phyloP scores from a whole-genome alignment of 2,113 vertebrate genomes.

The Mustela lutreola region DNA sequence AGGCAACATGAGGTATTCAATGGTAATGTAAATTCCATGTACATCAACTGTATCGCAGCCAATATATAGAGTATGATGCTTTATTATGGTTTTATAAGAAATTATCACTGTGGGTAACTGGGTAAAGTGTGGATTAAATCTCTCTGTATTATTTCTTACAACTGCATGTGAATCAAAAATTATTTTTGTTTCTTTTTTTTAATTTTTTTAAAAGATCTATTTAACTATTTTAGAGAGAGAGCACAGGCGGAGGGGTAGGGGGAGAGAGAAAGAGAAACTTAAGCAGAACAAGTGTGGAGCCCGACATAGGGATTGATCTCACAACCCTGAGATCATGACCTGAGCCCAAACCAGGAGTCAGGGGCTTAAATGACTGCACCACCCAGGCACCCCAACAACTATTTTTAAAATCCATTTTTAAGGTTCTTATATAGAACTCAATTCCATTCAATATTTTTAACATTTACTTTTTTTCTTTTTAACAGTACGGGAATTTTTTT shows the following conservation, averaged over 20 bases:
- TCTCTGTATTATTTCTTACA: neutral
- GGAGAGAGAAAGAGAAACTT: neutral
- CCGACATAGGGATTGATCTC: neutral
- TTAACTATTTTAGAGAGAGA: neutral
- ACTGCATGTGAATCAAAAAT: neutral
- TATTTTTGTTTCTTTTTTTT: neutral
- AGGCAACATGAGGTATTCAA: neutral
- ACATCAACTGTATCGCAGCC: neutral
- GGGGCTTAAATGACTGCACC: neutral
- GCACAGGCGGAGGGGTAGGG: neutral
- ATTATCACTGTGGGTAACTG: neutral
- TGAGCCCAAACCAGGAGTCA: neutral
- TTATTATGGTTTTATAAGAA: neutral
- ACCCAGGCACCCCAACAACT: neutral
- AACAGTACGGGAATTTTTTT: neutral
- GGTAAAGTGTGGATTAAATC: neutral
- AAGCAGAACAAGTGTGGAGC: neutral
- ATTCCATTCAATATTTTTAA: conserved; percentile 3
- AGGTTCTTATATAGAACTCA: neutral
- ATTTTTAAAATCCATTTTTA: neutral
- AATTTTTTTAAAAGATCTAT: neutral
- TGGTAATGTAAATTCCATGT: neutral
- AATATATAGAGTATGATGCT: neutral
- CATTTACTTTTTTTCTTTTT: neutral
- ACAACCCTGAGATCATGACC: neutral